Evolutionary conservation across 1,140 invertebrate genomes (phyloP), one percentile per base, ranked within the genome.

Genomic region (Capitella teleta): DNA sequence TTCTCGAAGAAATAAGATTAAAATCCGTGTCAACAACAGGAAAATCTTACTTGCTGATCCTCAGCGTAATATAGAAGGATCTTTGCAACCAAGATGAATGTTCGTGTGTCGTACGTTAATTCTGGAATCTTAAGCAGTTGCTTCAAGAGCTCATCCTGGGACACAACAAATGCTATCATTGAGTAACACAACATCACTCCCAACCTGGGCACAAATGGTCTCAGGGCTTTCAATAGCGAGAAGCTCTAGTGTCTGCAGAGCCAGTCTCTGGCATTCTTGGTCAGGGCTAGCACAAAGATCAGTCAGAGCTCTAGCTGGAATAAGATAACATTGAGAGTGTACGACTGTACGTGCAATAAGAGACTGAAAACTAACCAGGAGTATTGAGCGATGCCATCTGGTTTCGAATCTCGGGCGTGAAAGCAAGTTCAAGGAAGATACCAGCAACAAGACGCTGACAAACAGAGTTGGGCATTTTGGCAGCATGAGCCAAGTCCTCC

Each of bases 61-160:
- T 67, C 64, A 57, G 66, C 64, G 56, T 58, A 68, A 49, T 68
- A 68, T 12, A 68, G 55, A 8, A 68, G 59, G 28, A 68, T 63
- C 47, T 68, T 68, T 3, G 57, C 63, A 37, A 62, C 66, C 37
- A 68, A 51, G 1, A 66, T 54, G 44, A 57, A 66, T 8, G 62
- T 49, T 48, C 60, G 64, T n/a, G 64, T 61, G 48, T 67, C 63
- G 52, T 61, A 42, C 3, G 57, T 57, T 19, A 51, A 51, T 21
- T 57, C 49, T 26, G 66, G 64, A 8, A 68, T 38, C 16, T 61
- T 55, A 23, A 65, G 30, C 24, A 68, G 41, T 6, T 62, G 47
- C 19, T 59, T 55, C 16, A 68, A 21, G 28, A 68, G 49, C 8
- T 63, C 61, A 23, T 62, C 61, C 64, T 67, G 43, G n/a, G n/a